These are phyloP conservation scores for Sparidentex hasta DNA, from an alignment of 2,797 vertebrate species.

Conservation along the genomic window DNA sequence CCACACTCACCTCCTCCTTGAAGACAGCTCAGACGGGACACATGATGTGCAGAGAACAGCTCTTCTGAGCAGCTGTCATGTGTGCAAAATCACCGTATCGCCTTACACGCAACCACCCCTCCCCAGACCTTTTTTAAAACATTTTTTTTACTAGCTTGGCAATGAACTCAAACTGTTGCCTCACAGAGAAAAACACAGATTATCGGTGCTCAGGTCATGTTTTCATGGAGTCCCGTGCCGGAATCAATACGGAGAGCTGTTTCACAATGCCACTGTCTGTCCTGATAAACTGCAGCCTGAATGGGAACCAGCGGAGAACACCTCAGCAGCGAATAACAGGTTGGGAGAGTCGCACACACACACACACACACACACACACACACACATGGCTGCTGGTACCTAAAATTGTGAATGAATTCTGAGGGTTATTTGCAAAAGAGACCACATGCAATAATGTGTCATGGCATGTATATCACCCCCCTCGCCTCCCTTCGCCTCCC, in stretches of 20 bases:
- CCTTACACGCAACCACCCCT: neutral
- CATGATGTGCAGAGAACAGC: slow-evolving; percentile 12
- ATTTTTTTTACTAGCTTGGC: neutral
- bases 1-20: slow-evolving; percentile 10
- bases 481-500: neutral
- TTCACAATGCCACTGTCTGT: slow-evolving; percentile 41
- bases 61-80: slow-evolving; percentile 17
- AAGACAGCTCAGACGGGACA: slow-evolving; percentile 36
- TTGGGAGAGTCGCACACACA: slow-evolving; percentile 15
- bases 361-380: neutral
- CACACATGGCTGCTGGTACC: neutral
- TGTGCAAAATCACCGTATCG: slow-evolving; percentile 10
- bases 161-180: slow-evolving; percentile 49
- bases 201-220: slow-evolving; percentile 20
- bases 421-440: neutral
- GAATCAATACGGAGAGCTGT: slow-evolving; percentile 45
- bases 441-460: neutral
- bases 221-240: slow-evolving; percentile 25
- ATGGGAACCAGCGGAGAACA: slow-evolving; percentile 36
- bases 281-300: slow-evolving; percentile 49
- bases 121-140: neutral
- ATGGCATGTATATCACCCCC: neutral
- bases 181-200: neutral
- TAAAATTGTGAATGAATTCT: slow-evolving; percentile 21
- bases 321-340: slow-evolving; percentile 39